Percentiles rank a stretch among this genome's conserved stretches.
Evolutionary conservation across 2,888 invertebrate species (phyloP).

Genomic region (Helicoverpa assulta): DNA sequence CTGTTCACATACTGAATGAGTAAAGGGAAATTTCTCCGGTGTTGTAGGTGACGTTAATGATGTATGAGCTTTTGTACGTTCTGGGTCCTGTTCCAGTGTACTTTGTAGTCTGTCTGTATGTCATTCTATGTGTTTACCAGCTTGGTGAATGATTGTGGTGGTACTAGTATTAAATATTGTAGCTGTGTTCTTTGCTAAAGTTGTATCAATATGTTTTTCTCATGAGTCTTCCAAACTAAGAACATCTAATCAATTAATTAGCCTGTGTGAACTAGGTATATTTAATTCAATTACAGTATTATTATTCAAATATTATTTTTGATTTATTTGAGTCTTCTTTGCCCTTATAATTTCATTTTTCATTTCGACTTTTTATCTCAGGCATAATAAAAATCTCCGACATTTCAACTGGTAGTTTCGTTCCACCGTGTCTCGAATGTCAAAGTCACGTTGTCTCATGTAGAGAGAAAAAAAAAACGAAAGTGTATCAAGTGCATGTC

Average conservation of each 20-base stretch:
- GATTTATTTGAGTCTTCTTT: too few relatives aligned
- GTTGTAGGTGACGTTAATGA: slow-evolving; percentile 63
- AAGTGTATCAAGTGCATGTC: slow-evolving; percentile 52
- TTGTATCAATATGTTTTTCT: too few relatives aligned
- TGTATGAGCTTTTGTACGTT: slow-evolving; percentile 63
- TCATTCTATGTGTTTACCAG: slow-evolving; percentile 29
- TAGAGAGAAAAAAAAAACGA: slow-evolving; percentile 49
- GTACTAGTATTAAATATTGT: too few relatives aligned
- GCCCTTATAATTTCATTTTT: background rate
- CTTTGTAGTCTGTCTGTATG: slow-evolving; percentile 39
- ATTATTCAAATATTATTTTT: too few relatives aligned
- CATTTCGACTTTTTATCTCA: background rate
- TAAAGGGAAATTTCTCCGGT: slow-evolving; percentile 73
- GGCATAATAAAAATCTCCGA: background rate
- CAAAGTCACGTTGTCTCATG: slow-evolving; percentile 31
- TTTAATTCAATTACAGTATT: too few relatives aligned
- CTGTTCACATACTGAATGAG: slow-evolving; percentile 73
- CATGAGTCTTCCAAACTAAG: too few relatives aligned
- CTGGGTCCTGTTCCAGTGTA: slow-evolving; percentile 48
- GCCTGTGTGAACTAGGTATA: too few relatives aligned
- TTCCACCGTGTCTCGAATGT: slow-evolving; percentile 15
- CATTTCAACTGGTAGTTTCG: background rate
- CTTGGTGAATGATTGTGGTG: background rate
- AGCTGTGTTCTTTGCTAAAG: too few relatives aligned
- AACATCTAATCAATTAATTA: too few relatives aligned